Conservation (phyloP, 1,140 invertebrate species). For the Polypedilum vanderplanki region DNA sequence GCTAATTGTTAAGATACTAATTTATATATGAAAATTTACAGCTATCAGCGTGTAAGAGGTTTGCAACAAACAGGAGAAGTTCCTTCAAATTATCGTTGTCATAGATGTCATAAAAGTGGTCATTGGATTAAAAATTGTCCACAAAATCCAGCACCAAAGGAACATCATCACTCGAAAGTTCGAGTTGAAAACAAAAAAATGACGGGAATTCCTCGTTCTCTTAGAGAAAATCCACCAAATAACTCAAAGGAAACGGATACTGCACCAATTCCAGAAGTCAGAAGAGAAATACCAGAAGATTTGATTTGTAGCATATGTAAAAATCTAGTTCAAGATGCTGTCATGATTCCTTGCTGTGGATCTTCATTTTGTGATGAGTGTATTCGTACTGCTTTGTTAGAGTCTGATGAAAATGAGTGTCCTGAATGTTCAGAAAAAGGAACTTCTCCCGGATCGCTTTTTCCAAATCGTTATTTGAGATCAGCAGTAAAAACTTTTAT, state of each 20-base stretch:
- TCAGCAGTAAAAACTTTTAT: slow-evolving; percentile 81
- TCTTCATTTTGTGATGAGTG: slow-evolving; percentile 98
- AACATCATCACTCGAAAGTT: slow-evolving; percentile 48
- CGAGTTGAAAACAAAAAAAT: slow-evolving; percentile 79
- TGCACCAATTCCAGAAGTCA: slow-evolving; percentile 52
- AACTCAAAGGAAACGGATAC: not conserved
- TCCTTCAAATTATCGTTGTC: slow-evolving; percentile 83
- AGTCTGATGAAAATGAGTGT: slow-evolving; percentile 91
- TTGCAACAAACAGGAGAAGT: slow-evolving; percentile 81
- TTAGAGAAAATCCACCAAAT: slow-evolving; percentile 61
- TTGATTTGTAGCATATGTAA: slow-evolving; percentile 85
- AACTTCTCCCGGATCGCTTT: slow-evolving; percentile 84
- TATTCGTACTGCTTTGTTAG: slow-evolving; percentile 77
- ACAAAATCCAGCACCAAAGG: slow-evolving; percentile 45
- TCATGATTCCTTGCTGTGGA: slow-evolving; percentile 94
- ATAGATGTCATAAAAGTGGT: slow-evolving; percentile 83
- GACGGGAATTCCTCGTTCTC: slow-evolving; percentile 95
- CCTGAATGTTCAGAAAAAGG: slow-evolving; percentile 88
- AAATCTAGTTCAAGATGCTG: slow-evolving; percentile 89
- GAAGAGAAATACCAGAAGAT: slow-evolving; percentile 81
- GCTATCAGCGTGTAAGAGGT: slow-evolving; percentile 80
- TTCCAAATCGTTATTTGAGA: slow-evolving; percentile 85
- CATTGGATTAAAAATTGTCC: slow-evolving; percentile 97
- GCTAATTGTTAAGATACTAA: slow-evolving; percentile 32
- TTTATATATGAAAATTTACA: slow-evolving; percentile 43